Base-by-base conservation (phyloP, 2,888 invertebrate species). In the Leptarthrus brevirostris region DNA sequence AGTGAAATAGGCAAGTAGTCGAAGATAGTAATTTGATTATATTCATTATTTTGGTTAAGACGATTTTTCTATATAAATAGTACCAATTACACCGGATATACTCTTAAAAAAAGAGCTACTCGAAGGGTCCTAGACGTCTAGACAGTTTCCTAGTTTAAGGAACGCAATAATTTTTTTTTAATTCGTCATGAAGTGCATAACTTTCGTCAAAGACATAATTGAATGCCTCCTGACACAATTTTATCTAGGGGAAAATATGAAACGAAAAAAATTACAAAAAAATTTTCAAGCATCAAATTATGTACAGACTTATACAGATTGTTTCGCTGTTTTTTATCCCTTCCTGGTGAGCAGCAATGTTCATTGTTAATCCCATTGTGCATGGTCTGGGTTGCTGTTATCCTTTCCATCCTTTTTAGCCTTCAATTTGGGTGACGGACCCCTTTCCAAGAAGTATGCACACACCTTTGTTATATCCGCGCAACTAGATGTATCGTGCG, bases 361-460 rank as follows among this genome's bases (percentile, higher is more conserved):
- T 73, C 30, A 52, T 75, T 75, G 75, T 75, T 75, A 75, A 75
- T 75, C 75, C 72, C 72, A 72, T 74, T 66, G 56, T 47, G 34
- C 53, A 44, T 24, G 26, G 16, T 66, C 72, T 26, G 34, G n/a
- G 61, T 58, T 73, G 52, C 66, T 61, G 70, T 36, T 70, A 73
- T 73, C 61, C 64, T 64, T 61, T 73, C 73, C 64, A 73, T 64
- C 75, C 70, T 75, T 75, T 64, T 61, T 70, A 54, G 75, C 75
- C 52, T 70, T 73, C 70, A 70, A 58, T 73, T 73, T 52, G 52
- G 70, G 70, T 52, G 73, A 47, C 53, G 73, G 73, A 73, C 75
- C 75, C 75, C 73, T 75, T 69, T 69, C 52, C 24, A 44, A 26
- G 16, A 52, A 40, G 26, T 24, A 16, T 69, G 49, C 34, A 18